Conservation (phyloP, 2,888 invertebrate species). For the Leptinotarsa peninsularis region DNA sequence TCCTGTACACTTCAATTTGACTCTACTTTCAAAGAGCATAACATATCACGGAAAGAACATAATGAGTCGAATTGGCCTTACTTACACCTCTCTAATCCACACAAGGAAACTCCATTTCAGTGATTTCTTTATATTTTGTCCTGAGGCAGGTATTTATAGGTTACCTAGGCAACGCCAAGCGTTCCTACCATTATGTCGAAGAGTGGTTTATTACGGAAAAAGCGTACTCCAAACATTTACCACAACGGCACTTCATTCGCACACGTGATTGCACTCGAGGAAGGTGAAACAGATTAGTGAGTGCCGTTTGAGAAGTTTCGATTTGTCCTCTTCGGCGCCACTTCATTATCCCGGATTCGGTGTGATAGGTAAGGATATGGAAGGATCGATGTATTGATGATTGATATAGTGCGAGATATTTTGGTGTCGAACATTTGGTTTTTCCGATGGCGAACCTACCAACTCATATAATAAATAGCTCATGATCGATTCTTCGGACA, state of each 20-base stretch:
- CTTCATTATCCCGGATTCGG: neutral
- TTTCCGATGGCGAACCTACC: too few relatives aligned
- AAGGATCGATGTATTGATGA: neutral
- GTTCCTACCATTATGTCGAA: slow-evolving; percentile 37
- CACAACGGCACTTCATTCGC: slow-evolving; percentile 40
- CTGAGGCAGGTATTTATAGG: neutral
- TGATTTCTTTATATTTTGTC: neutral
- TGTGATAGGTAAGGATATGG: neutral
- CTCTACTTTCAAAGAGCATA: too few relatives aligned
- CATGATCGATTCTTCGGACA: too few relatives aligned
- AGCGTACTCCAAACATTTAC: slow-evolving; percentile 38
- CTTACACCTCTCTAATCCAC: neutral
- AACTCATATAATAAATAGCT: too few relatives aligned
- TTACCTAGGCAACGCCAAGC: slow-evolving; percentile 34
- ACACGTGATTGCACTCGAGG: slow-evolving; percentile 43
- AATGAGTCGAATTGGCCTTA: neutral
- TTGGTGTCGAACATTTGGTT: too few relatives aligned
- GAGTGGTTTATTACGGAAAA: slow-evolving; percentile 40
- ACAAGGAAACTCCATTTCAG: neutral
- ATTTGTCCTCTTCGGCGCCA: neutral
- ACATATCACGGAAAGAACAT: neutral
- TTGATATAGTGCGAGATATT: neutral
- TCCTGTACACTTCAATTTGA: too few relatives aligned
- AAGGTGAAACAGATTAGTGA: slow-evolving; percentile 20
- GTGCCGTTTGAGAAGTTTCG: slow-evolving; percentile 18